Percentiles rank a stretch among this genome's conserved stretches.
Conservation (phyloP, 1,140 invertebrate genomes). For the Cardiocondyla obscurior region DNA sequence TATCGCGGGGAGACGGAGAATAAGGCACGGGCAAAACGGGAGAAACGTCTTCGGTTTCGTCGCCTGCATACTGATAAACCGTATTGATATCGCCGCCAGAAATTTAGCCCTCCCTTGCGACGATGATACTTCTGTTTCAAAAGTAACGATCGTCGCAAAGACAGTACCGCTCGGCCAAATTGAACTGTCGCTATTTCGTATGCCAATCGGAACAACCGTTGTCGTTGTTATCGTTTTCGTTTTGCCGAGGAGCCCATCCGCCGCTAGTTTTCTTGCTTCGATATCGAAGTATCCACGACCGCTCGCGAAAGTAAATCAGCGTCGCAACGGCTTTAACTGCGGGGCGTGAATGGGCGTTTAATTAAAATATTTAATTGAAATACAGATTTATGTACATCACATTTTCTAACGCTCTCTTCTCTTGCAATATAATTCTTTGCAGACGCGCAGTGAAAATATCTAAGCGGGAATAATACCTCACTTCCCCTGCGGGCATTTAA, state of each 20-base stretch:
- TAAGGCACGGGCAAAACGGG: constrained; percentile 43
- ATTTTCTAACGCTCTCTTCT: not conserved
- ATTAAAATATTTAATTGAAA: constrained; percentile 38
- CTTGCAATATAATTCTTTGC: not conserved
- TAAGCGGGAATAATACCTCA: not conserved
- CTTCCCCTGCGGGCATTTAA: not conserved
- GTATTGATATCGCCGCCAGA: constrained; percentile 32
- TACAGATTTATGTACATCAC: not conserved
- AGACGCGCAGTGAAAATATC: not conserved
- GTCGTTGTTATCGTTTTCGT: constrained; percentile 47
- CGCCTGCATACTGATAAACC: constrained; percentile 64
- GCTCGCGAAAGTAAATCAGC: not conserved
- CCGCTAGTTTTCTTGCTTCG: not conserved
- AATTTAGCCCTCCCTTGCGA: constrained; percentile 31
- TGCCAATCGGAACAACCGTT: constrained; percentile 24
- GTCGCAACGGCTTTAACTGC: not conserved
- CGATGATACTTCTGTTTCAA: constrained; percentile 32
- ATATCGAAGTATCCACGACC: not conserved
- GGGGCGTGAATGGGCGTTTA: constrained; percentile 12
- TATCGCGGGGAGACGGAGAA: not conserved
- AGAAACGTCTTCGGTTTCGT: constrained; percentile 52
- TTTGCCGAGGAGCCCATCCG: not conserved
- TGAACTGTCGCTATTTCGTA: constrained; percentile 49
- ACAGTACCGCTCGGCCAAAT: constrained; percentile 33
- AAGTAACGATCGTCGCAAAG: constrained; percentile 37